Base-by-base conservation (phyloP, 2,797 vertebrate genomes). In the Acanthiza pusilla region DNA sequence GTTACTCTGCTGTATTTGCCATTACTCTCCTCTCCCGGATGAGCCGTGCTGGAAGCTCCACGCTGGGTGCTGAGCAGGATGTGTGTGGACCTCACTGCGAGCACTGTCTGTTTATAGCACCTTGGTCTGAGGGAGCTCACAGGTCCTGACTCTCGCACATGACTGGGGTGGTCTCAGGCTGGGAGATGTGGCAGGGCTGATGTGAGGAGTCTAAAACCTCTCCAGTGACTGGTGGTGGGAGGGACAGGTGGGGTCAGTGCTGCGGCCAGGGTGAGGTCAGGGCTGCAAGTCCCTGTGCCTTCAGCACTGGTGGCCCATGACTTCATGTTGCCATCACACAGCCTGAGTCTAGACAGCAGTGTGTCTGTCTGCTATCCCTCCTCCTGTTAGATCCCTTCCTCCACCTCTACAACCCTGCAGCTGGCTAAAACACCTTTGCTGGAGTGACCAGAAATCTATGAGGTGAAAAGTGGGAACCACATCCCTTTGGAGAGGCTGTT, bases 61-160 rank as follows among this genome's bases (percentile, higher is more conserved):
- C 2, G 0, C 47, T 19, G 36, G 23, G 12, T n/a, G 60, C 30
- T 9, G 26, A 27, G 47, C 1, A 0, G 38, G 50, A 22, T 26
- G 9, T 1, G 0, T 30, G 3, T 0, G 1, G 34, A 18, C 62
- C 50, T 36, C 6, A 1, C 51, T 11, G 47, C 4, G 5, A 19
- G 11, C 55, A 29, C 36, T 10, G 32, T 29, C 48, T 38, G 36
- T 83, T n/a, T 14, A 1, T 32, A 20, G 11, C 11, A 1, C 34
- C 38, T 40, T 54, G 30, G 16, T 50, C 54, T 7, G 5, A 45
- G 27, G 58, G 6, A 21, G 61, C 42, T 91, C 36, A 2, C 12
- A 32, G 61, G 10, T 32, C 4, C 45, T 53, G 48, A 7, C 7
- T 48, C 34, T 55, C 5, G 0, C 36, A 19, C 15, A 29, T 36